Conservation (phyloP, 2,113 vertebrate species). For the Neodontobutis hainanensis region DNA sequence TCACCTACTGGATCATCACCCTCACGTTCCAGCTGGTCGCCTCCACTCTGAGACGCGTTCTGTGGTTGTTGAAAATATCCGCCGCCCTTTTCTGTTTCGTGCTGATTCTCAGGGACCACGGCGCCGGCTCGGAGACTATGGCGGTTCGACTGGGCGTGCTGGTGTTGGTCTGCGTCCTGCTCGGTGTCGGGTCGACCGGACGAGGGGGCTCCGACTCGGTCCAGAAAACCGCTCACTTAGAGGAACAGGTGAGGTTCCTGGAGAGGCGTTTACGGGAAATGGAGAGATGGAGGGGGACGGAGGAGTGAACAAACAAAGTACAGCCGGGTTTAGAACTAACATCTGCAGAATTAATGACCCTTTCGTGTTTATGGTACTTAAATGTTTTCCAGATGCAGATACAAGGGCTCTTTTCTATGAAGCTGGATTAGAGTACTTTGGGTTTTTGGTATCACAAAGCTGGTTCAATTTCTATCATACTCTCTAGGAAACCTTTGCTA, state of each 20-base stretch:
- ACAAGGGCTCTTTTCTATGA: no score
- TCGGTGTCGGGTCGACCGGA: constrained; percentile 51
- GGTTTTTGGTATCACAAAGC: no score
- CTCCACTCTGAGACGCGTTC: constrained; percentile 49
- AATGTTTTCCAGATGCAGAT: no score
- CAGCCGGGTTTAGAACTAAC: no score
- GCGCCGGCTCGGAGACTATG: constrained; percentile 57
- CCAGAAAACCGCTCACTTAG: constrained; percentile 41
- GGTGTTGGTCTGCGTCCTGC: constrained; percentile 57
- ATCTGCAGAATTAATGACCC: no score
- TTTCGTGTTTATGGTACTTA: no score
- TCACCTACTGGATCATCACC: constrained; percentile 73
- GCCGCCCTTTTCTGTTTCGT: constrained; percentile 54
- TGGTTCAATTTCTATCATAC: no score
- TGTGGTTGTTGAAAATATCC: constrained; percentile 71
- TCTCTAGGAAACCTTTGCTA: no score
- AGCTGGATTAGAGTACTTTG: no score
- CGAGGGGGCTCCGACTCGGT: neutral
- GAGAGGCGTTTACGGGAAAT: constrained; percentile 67
- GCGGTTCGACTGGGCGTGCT: constrained; percentile 61
- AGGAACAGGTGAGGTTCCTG: constrained; percentile 65
- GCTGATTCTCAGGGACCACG: constrained; percentile 66
- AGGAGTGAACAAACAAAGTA: constrained; percentile 47
- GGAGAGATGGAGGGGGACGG: constrained; percentile 58
- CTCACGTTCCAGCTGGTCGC: constrained; percentile 53